A percentile compares a stretch with the other conserved stretches of the same genome.
Conservation (phyloP, 2,797 vertebrate genomes). For the Lepus townsendii region DNA sequence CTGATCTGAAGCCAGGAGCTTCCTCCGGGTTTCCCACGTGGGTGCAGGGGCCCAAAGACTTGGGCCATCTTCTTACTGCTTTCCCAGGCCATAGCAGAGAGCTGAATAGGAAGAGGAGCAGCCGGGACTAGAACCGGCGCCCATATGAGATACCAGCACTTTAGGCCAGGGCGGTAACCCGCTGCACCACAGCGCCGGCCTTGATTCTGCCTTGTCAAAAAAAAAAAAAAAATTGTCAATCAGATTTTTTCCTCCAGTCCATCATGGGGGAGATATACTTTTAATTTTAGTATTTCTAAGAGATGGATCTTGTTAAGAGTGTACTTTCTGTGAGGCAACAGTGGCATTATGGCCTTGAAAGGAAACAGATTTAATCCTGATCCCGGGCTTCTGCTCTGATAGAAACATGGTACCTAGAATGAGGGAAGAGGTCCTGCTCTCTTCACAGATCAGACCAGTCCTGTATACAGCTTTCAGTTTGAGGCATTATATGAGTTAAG, state of each 20-base stretch:
- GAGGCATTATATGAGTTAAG: neutral
- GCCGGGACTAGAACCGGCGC: too few relatives aligned
- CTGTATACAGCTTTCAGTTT: neutral
- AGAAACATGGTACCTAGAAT: neutral
- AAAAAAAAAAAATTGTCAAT: neutral
- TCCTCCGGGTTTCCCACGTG: too few relatives aligned
- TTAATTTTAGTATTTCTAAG: slow-evolving; percentile 57
- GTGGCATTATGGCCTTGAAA: neutral
- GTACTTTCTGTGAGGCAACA: neutral
- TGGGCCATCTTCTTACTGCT: too few relatives aligned
- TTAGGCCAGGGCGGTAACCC: too few relatives aligned
- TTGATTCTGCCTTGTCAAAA: too few relatives aligned
- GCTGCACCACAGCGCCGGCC: too few relatives aligned
- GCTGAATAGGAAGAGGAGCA: too few relatives aligned
- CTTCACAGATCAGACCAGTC: neutral
- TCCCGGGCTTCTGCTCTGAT: neutral
- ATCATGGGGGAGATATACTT: neutral
- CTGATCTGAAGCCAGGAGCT: too few relatives aligned
- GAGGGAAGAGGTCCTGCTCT: neutral
- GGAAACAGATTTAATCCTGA: neutral
- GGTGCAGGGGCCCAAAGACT: too few relatives aligned
- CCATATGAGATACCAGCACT: too few relatives aligned
- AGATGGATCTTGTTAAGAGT: neutral
- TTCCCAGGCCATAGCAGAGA: too few relatives aligned
- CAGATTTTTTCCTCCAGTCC: neutral